phyloP scores from a whole-genome alignment of 1,140 invertebrate genomes.

The Tyrophagus putrescentiae region DNA sequence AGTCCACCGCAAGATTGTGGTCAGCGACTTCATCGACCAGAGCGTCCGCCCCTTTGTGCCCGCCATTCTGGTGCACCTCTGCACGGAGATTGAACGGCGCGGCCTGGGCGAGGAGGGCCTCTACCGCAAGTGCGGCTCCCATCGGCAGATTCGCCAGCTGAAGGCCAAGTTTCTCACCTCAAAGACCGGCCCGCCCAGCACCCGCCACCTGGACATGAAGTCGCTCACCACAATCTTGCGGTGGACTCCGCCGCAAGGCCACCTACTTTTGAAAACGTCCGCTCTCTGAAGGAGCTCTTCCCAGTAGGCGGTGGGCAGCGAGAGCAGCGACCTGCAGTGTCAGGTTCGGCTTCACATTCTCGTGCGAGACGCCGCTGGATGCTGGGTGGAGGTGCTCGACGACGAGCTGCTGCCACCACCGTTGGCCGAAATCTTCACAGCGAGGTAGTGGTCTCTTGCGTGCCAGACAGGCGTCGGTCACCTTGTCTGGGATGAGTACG shows the following conservation, averaged over 20 bases:
- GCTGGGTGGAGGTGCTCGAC: conserved; percentile 50
- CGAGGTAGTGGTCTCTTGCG: conserved; percentile 54
- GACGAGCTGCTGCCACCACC: conserved; percentile 70
- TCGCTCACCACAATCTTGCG: no score
- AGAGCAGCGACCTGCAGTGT: conserved; percentile 33
- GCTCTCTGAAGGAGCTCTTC: background rate
- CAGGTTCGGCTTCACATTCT: conserved; percentile 45
- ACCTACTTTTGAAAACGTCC: background rate
- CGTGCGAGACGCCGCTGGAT: conserved; percentile 45
- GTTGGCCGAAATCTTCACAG: conserved; percentile 54
- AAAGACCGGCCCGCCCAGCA: conserved; percentile 52
- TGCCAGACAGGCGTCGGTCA: conserved; percentile 57
- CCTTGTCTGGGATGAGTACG: conserved; percentile 66
- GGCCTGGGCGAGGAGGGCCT: conserved; percentile 69
- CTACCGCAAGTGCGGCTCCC: conserved; percentile 73
- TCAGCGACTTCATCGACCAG: conserved; percentile 61
- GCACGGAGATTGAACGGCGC: conserved; percentile 76
- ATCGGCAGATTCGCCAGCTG: conserved; percentile 63
- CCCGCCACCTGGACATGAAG: conserved; percentile 52
- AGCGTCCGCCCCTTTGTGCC: conserved; percentile 74
- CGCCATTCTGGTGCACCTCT: conserved; percentile 76
- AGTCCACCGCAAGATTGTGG: conserved; percentile 31
- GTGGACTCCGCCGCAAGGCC: no score
- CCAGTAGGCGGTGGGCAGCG: conserved; percentile 19
- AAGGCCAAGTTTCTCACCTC: conserved; percentile 59